phyloP scores from a whole-genome alignment of 1,140 invertebrate genomes.

The Achatina immaculata region DNA sequence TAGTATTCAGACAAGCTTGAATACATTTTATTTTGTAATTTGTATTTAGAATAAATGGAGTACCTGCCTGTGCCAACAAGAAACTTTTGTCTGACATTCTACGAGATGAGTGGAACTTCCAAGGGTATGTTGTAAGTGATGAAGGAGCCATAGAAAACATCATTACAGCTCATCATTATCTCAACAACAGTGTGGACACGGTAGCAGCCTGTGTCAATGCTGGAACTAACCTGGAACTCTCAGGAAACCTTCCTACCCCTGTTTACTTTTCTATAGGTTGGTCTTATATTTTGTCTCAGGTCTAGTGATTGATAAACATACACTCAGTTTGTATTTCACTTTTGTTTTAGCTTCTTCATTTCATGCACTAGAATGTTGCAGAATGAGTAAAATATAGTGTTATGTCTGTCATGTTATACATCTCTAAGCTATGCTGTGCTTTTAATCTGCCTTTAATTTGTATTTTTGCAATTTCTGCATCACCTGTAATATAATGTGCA shows the following conservation, averaged over 20 bases:
- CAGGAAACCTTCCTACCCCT: conserved; percentile 37
- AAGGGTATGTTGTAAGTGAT: conserved; percentile 69
- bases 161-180: conserved; percentile 59
- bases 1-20: neutral
- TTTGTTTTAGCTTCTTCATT: no score
- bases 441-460: no score
- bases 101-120: conserved; percentile 65
- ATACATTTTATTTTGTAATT: neutral
- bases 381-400: no score
- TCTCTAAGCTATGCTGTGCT: no score
- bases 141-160: conserved; percentile 64
- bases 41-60: conserved; percentile 59
- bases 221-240: conserved; percentile 65
- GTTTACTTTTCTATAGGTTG: conserved; percentile 51
- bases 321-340: no score
- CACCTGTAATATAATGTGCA: no score
- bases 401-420: no score
- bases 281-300: neutral
- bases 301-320: no score
- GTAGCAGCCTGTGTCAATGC: conserved; percentile 63
- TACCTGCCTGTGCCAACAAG: conserved; percentile 67
- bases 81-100: conserved; percentile 63
- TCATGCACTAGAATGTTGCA: no score
- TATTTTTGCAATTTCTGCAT: no score
- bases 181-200: conserved; percentile 52